phyloP scores from a whole-genome alignment of 1,140 invertebrate species.

The Anoplolepis gracilipes region DNA sequence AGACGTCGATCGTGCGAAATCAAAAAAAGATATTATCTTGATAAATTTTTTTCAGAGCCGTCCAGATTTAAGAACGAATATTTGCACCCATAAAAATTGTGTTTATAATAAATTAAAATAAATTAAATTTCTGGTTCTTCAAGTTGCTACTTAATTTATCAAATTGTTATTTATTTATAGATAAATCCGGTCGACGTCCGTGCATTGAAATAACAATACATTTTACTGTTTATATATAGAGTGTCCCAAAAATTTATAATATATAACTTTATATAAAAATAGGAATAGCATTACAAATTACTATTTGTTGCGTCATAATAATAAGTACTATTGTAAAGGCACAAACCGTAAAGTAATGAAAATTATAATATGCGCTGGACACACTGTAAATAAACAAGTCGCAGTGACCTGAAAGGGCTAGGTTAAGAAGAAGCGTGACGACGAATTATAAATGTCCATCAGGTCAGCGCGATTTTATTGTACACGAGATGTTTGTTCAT shows the following conservation, averaged over 20 bases:
- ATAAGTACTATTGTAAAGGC: neutral
- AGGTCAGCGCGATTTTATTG: slow-evolving; percentile 77
- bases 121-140: neutral
- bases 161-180: slow-evolving; percentile 14
- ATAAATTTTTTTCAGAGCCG: neutral
- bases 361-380: slow-evolving; percentile 46
- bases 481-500: slow-evolving; percentile 81
- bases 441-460: slow-evolving; percentile 66
- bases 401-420: slow-evolving; percentile 70
- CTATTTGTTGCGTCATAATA: neutral
- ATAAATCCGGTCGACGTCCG: slow-evolving; percentile 70
- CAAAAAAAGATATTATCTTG: neutral
- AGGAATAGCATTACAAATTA: neutral
- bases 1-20: slow-evolving; percentile 72
- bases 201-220: slow-evolving; percentile 70
- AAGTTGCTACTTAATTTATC: neutral
- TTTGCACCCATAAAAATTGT: neutral
- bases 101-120: neutral
- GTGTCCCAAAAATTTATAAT: slow-evolving; percentile 54
- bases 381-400: slow-evolving; percentile 72
- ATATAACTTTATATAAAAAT: neutral
- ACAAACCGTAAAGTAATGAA: neutral
- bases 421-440: slow-evolving; percentile 40
- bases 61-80: neutral
- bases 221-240: slow-evolving; percentile 71